phyloP scores from a whole-genome alignment of 2,113 vertebrate genomes.

The Protobothrops flavoviridis region DNA sequence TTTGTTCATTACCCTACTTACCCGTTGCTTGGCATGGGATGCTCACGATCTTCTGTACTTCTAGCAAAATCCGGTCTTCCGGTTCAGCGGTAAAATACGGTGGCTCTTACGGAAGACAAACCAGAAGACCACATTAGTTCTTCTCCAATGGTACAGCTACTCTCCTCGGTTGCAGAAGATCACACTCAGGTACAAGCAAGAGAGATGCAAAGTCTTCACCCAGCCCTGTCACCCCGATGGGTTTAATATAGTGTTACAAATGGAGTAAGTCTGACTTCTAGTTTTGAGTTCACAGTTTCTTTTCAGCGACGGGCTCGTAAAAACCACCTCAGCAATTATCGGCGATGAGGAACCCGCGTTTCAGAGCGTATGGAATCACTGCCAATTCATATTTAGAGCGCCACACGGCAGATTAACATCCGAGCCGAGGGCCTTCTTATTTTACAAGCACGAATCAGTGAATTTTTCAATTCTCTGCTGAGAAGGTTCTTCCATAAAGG shows the following conservation, averaged over 20 bases:
- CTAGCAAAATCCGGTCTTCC: slow-evolving; percentile 72
- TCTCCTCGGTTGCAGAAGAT: not conserved
- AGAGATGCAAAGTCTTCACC: too few species aligned
- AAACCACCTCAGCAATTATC: slow-evolving; percentile 21
- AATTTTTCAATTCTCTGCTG: slow-evolving; percentile 64
- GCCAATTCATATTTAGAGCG: slow-evolving; percentile 41
- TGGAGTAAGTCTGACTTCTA: not conserved
- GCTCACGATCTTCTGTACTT: slow-evolving; percentile 83
- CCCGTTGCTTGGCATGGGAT: slow-evolving; percentile 86
- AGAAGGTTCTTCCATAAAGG: slow-evolving; percentile 57
- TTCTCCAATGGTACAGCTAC: not conserved
- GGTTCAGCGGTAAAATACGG: slow-evolving; percentile 84
- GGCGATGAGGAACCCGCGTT: not conserved
- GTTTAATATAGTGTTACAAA: not conserved
- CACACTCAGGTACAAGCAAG: not conserved
- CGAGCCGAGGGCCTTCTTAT: slow-evolving; percentile 50
- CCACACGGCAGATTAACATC: slow-evolving; percentile 53
- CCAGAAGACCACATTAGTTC: slow-evolving; percentile 1
- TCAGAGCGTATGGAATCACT: slow-evolving; percentile 13
- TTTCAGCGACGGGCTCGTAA: slow-evolving; percentile 17
- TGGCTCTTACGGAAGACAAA: slow-evolving; percentile 72
- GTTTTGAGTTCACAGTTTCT: not conserved
- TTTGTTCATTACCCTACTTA: slow-evolving; percentile 48
- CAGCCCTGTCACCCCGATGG: accelerated
- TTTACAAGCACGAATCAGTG: slow-evolving; percentile 59